Conservation (phyloP, 1,140 invertebrate species). For the Nomia melanderi region DNA sequence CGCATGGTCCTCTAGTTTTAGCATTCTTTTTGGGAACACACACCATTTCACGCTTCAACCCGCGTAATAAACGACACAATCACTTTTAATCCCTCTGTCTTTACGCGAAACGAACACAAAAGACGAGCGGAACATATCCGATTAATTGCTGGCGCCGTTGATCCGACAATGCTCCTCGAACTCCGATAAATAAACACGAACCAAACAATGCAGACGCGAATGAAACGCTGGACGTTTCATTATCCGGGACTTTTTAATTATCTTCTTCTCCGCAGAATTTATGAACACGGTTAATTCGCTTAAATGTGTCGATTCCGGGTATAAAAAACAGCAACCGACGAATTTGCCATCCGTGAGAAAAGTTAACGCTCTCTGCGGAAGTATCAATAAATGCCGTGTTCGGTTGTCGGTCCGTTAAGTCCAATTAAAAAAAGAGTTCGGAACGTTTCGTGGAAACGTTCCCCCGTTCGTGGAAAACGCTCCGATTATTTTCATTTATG, state of each 20-base stretch:
- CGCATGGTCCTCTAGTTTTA: too few relatives aligned
- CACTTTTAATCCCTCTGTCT: too few relatives aligned
- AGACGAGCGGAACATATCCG: background rate
- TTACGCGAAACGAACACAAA: background rate
- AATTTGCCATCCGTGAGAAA: background rate
- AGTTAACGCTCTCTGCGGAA: background rate
- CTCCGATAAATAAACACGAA: conserved; percentile 13
- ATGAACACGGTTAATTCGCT: background rate
- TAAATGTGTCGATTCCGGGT: background rate
- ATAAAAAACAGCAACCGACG: background rate
- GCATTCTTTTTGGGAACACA: too few relatives aligned
- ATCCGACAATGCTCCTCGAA: background rate
- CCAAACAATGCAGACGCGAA: background rate
- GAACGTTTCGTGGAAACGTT: too few relatives aligned
- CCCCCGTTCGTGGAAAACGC: too few relatives aligned
- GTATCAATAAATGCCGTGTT: too few relatives aligned
- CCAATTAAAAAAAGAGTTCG: too few relatives aligned
- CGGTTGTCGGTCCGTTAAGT: too few relatives aligned
- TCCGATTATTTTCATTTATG: too few relatives aligned
- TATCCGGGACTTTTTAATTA: conserved; percentile 1
- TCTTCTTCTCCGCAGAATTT: background rate
- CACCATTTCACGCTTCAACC: too few relatives aligned
- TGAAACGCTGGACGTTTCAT: background rate
- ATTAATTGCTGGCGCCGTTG: conserved; percentile 14
- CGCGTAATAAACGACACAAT: background rate